Conservation (phyloP, 92 coral and sea anemone species). For the Blastomussa wellsi region DNA sequence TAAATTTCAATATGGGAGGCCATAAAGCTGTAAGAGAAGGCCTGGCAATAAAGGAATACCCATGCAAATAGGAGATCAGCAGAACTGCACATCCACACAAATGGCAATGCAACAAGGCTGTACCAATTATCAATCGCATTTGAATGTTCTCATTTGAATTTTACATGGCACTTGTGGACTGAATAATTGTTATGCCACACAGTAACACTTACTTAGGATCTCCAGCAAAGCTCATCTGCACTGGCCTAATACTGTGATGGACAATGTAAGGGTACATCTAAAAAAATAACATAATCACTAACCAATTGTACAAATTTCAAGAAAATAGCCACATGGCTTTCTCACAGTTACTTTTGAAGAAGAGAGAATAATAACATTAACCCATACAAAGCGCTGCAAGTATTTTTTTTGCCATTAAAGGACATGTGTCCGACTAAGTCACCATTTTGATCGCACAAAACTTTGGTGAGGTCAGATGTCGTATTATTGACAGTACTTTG, state of each 20-base stretch:
- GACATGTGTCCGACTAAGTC: too few species aligned
- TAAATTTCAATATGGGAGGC: background rate
- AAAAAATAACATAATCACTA: background rate
- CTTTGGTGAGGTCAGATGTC: too few species aligned
- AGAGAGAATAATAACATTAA: too few species aligned
- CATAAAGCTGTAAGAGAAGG: background rate
- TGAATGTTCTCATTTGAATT: background rate
- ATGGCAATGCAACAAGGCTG: background rate
- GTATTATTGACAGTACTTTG: too few species aligned
- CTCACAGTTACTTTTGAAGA: background rate
- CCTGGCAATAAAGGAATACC: background rate
- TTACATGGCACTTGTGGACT: background rate
- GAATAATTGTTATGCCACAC: too few species aligned
- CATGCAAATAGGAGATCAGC: background rate
- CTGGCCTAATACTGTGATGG: slow-evolving; percentile 94
- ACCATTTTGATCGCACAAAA: too few species aligned
- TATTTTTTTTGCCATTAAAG: too few species aligned
- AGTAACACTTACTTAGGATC: slow-evolving; percentile 72
- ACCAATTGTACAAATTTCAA: background rate
- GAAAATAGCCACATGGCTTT: background rate
- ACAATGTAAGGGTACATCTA: slow-evolving; percentile 76
- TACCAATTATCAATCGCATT: background rate
- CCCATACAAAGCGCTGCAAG: too few species aligned
- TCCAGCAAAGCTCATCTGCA: slow-evolving; percentile 91
- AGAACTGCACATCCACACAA: background rate